Evolutionary conservation across 2,888 invertebrate genomes (phyloP).

Genomic region (Dryadula phaetusa): DNA sequence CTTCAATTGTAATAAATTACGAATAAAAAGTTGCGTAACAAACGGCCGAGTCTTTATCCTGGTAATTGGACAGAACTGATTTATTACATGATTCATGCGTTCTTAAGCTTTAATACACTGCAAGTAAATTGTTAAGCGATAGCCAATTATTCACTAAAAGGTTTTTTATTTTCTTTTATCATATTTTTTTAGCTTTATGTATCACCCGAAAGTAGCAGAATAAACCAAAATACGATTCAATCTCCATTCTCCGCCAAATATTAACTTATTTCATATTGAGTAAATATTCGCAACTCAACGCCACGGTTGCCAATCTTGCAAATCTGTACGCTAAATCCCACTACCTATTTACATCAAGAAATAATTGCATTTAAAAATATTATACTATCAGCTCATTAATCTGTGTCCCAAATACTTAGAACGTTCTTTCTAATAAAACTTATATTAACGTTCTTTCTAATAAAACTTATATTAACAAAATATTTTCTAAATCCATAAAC

Average conservation of each 20-base stretch:
- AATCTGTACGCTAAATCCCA: no score
- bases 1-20: conserved; percentile 35
- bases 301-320: no score
- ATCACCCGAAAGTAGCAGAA: neutral
- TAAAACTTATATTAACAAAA: neutral
- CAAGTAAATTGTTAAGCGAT: neutral
- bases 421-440: neutral
- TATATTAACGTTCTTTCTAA: neutral
- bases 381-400: no score
- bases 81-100: conserved; percentile 34
- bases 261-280: no score
- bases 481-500: neutral
- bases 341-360: no score
- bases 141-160: neutral
- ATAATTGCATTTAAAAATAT: no score
- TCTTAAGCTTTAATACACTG: conserved; percentile 1
- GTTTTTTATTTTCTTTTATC: neutral
- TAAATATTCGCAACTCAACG: no score
- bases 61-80: conserved; percentile 39
- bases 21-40: conserved; percentile 41
- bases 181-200: neutral
- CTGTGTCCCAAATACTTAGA: no score
- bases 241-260: neutral
- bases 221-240: neutral
- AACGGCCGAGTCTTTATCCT: conserved; percentile 33